Evolutionary conservation across 1,140 invertebrate species (phyloP), one percentile per base, ranked within the genome.

Genomic region (Psix sp.): DNA sequence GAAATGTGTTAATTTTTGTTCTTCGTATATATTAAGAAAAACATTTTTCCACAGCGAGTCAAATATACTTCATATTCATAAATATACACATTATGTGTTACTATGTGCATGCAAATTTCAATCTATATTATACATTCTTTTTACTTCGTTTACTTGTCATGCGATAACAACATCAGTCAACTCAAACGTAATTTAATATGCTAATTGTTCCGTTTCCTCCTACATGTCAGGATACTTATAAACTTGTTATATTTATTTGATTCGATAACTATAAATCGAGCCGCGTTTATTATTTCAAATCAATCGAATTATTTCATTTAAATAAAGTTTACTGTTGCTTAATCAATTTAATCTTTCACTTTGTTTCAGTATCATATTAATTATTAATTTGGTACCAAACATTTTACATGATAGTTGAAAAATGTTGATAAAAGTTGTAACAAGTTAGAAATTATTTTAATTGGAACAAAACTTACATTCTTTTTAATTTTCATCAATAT

Each of bases 81-180:
- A 68, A 59, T 59, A 38, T 52, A 51, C 54, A 38, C 45, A 38
- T 68, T 59, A 45, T 6, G 20, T 31, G 21, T 29, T 20, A 68
- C 36, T 36, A 59, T 68, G 51, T 59, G 46, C 33, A 70, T 60
- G 65, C 33, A 52, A 70, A 70, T 70, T 70, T 51, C 46, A 54
- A 51, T 67, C 18, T 31, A 54, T 48, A 52, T 52, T 52, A 60
- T 52, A 38, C 40, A 31, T 54, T 70, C 45, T 51, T 52, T 60
- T 52, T 51, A 18, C 20, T 60, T 26, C 39, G 40, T 46, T 38
- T 35, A 46, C 21, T 14, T 17, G 65, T 60, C 65, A 70, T 60
- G 65, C 65, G 40, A 70, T 60, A 60, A 31, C 21, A 60, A 60
- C 65, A 70, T 70, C 56, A 62, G 42, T 70, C 56, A 70, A 39